These are phyloP conservation scores for Hydra vulgaris DNA, from an alignment of 30 jellyfish, hydroid and myxozoan genomes.

Conservation along the genomic window DNA sequence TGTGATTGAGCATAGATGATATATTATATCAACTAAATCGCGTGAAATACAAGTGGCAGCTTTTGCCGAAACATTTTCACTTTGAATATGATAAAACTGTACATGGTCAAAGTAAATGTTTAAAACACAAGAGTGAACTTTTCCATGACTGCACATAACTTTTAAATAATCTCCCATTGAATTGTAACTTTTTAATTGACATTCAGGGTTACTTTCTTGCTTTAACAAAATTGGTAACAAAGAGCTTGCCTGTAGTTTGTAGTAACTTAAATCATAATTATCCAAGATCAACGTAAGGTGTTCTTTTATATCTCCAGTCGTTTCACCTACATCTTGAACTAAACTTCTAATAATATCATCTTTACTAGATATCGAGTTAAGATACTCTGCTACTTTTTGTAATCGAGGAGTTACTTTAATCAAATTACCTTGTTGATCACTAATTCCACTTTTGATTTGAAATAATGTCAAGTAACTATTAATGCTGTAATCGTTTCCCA, in stretches of 20 bases:
- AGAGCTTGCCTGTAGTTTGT: not conserved
- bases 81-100: constrained; percentile 13
- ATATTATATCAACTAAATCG: not conserved
- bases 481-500: constrained; percentile 39
- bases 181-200: not conserved
- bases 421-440: not conserved
- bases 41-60: constrained; percentile 3
- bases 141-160: not conserved
- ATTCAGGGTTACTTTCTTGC: not conserved
- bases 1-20: not conserved
- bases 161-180: not conserved
- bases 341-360: not conserved
- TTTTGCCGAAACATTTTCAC: constrained; percentile 12
- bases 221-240: not conserved
- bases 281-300: not conserved
- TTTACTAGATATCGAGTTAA: not conserved
- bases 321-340: not conserved
- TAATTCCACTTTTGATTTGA: constrained; percentile 6
- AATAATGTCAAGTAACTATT: not conserved
- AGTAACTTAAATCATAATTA: not conserved
- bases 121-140: constrained; percentile 4
- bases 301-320: not conserved
- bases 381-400: constrained; percentile 7
- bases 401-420: not conserved
- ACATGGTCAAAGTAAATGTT: not conserved